phyloP scores from a whole-genome alignment of 2,888 invertebrate genomes.

The Coelopa pilipes region DNA sequence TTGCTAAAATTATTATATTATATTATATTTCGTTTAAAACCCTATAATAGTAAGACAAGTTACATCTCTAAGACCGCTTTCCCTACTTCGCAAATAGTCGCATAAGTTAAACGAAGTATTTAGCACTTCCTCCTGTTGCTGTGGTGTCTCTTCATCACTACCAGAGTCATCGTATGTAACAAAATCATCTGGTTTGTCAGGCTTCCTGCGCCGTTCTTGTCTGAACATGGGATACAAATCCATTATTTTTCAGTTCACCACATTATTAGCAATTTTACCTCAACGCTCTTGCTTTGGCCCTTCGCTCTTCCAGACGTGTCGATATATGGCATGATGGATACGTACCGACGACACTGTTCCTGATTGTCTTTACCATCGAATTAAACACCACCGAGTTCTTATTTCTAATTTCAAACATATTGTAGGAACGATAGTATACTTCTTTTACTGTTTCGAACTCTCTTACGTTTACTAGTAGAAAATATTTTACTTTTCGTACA shows the following conservation, averaged over 20 bases:
- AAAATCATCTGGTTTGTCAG: constrained; percentile 91
- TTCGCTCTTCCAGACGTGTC: constrained; percentile 79
- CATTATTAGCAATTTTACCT: constrained; percentile 42
- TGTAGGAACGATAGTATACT: neutral
- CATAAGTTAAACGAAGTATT: constrained; percentile 87
- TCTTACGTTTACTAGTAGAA: constrained; percentile 2
- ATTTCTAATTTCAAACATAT: constrained; percentile 53
- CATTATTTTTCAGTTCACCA: neutral
- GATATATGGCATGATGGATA: constrained; percentile 82
- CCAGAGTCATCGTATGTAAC: constrained; percentile 89
- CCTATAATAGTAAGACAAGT: constrained; percentile 24
- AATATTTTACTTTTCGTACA: constrained; percentile 12
- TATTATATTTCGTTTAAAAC: neutral
- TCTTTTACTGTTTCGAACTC: neutral
- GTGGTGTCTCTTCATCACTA: constrained; percentile 83
- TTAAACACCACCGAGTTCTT: constrained; percentile 57
- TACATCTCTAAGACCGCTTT: constrained; percentile 78
- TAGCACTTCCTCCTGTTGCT: constrained; percentile 77
- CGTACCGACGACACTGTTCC: constrained; percentile 73
- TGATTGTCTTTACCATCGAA: constrained; percentile 64
- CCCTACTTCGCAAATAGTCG: constrained; percentile 83
- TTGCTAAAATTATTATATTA: constrained; percentile 48
- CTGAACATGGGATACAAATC: constrained; percentile 8
- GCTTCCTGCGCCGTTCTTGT: constrained; percentile 80
- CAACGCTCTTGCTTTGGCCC: constrained; percentile 70